phyloP scores from a whole-genome alignment of 2,797 vertebrate species.

The Cuculus canorus region DNA sequence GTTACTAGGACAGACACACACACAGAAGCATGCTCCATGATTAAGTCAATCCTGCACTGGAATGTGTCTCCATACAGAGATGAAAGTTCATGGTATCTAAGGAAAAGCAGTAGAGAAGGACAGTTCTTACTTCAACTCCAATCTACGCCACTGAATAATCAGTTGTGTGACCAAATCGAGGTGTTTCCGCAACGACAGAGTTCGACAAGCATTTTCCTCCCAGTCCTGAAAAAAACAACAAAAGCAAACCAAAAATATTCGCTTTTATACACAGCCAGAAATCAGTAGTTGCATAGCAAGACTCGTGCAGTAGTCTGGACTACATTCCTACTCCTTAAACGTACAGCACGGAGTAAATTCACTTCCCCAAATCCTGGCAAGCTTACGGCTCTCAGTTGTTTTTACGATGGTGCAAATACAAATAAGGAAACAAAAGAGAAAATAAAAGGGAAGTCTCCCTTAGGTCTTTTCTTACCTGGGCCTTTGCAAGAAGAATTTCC shows the following conservation, averaged over 20 bases:
- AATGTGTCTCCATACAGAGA: background rate
- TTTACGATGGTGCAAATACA: background rate
- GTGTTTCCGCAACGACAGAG: conserved; percentile 87
- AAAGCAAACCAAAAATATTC: background rate
- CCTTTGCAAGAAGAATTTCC: conserved; percentile 94
- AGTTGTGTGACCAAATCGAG: conserved; percentile 89
- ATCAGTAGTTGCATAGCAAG: background rate
- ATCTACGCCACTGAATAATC: conserved; percentile 94
- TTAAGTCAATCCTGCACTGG: background rate
- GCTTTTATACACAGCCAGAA: background rate
- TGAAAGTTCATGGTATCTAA: background rate
- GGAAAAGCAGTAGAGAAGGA: background rate
- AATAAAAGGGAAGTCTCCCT: background rate
- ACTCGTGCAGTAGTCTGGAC: background rate
- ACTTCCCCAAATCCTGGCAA: background rate
- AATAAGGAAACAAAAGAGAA: background rate
- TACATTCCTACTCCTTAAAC: background rate
- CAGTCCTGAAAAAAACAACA: conserved; percentile 84
- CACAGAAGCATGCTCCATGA: background rate
- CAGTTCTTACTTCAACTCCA: conserved; percentile 89
- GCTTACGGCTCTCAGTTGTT: background rate
- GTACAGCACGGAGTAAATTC: background rate
- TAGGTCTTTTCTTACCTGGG: conserved; percentile 83
- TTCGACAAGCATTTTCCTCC: conserved; percentile 92
- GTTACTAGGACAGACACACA: background rate